A percentile compares a stretch with the other conserved stretches of the same genome.
These are phyloP conservation scores for Labia minor DNA, from an alignment of 2,888 invertebrate species.

Conservation along the genomic window DNA sequence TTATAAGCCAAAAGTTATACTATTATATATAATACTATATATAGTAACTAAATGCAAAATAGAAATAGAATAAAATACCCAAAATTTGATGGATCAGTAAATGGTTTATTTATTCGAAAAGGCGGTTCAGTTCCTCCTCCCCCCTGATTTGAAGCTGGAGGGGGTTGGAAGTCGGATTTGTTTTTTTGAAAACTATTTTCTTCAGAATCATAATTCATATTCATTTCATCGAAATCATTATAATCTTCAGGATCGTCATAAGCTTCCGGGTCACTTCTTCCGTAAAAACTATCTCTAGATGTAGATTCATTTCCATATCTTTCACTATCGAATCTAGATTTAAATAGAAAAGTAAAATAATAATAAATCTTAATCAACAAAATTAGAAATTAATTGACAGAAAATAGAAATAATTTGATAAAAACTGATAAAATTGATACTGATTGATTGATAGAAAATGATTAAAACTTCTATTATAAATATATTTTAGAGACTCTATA, in stretches of 20 bases:
- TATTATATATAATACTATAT: not conserved
- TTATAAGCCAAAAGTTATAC: too few species aligned
- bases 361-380: too few species aligned
- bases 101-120: not conserved
- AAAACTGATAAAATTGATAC: too few species aligned
- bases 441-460: too few species aligned
- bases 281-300: not conserved
- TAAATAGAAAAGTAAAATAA: too few species aligned
- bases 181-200: not conserved
- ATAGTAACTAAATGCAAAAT: constrained; percentile 8
- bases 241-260: not conserved
- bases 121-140: not conserved
- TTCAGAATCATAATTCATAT: not conserved
- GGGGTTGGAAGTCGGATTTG: not conserved
- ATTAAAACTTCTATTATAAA: too few species aligned
- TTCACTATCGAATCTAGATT: too few species aligned
- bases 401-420: too few species aligned
- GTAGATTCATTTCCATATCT: not conserved
- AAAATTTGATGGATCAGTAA: not conserved
- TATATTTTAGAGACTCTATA: too few species aligned
- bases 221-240: not conserved
- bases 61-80: not conserved
- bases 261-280: not conserved
- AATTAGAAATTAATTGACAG: not conserved
- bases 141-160: not conserved